A percentile compares a stretch with the other conserved stretches of the same genome.
These are phyloP conservation scores for Eumeta japonica DNA, from an alignment of 1,140 invertebrate genomes.

Conservation along the genomic window DNA sequence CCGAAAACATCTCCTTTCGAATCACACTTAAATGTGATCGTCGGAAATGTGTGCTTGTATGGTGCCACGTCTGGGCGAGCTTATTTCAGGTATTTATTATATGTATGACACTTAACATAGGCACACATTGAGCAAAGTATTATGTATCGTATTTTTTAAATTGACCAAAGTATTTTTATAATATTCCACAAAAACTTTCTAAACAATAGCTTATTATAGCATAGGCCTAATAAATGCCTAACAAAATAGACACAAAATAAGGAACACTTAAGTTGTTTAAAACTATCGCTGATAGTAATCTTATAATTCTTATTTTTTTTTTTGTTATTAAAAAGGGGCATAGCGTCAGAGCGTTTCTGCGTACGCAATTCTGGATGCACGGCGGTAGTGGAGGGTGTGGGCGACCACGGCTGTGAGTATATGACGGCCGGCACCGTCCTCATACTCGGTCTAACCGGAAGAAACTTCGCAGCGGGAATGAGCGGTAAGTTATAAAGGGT, in stretches of 20 bases:
- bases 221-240: no score
- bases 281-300: no score
- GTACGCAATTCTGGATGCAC: slow-evolving; percentile 95
- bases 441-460: slow-evolving; percentile 89
- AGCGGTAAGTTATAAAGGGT: slow-evolving; percentile 80
- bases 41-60: slow-evolving; percentile 97
- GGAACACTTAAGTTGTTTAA: no score
- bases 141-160: neutral
- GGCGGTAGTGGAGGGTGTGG: slow-evolving; percentile 90
- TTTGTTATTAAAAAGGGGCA: no score
- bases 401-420: slow-evolving; percentile 99
- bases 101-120: neutral
- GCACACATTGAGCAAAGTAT: neutral
- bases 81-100: slow-evolving; percentile 67
- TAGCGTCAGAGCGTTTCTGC: slow-evolving; percentile 96
- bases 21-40: slow-evolving; percentile 94
- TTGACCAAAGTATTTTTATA: neutral
- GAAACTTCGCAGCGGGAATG: slow-evolving; percentile 99
- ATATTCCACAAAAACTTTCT: slow-evolving; percentile 2
- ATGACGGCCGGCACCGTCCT: slow-evolving; percentile 96
- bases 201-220: no score
- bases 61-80: slow-evolving; percentile 93
- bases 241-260: no score
- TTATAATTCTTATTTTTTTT: neutral
- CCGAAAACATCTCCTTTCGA: slow-evolving; percentile 80